A percentile compares a stretch with the other conserved stretches of the same genome.
Conservation (phyloP, 2,113 vertebrate species). For the Hyperoodon ampullatus region DNA sequence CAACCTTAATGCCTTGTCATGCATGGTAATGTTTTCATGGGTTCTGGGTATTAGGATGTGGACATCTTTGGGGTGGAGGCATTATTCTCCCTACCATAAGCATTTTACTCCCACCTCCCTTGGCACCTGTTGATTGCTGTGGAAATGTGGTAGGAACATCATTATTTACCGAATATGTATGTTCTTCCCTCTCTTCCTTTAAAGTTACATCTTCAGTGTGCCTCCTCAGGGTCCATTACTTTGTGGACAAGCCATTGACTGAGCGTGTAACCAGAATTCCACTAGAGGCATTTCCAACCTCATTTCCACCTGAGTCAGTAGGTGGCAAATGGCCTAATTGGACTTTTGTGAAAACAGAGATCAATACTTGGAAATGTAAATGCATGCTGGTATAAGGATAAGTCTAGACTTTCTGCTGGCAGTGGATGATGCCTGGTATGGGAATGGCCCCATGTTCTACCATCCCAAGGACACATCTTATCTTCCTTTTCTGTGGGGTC, state of each 20-base stretch:
- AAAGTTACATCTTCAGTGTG: not conserved
- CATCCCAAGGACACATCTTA: not conserved
- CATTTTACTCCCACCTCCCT: not conserved
- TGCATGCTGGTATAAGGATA: not conserved
- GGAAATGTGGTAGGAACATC: not conserved
- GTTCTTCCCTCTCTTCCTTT: not conserved
- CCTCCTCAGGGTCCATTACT: not conserved
- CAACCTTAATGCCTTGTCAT: not conserved
- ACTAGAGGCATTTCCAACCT: not conserved
- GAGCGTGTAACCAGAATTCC: not conserved
- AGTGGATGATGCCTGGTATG: rapidly evolving
- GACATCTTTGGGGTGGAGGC: not conserved
- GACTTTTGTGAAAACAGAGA: not conserved
- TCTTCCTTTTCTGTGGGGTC: constrained; percentile 7
- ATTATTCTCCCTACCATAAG: not conserved
- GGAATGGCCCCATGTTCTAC: too few species aligned
- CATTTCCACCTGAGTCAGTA: not conserved
- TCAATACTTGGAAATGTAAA: not conserved
- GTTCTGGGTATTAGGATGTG: not conserved
- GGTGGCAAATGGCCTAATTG: not conserved
- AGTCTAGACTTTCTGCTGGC: not conserved
- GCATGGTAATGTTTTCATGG: not conserved
- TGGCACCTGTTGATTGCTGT: not conserved
- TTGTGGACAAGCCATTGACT: not conserved
- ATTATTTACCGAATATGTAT: not conserved